A percentile compares a stretch with the other conserved stretches of the same genome.
Conservation (phyloP, 2,797 vertebrate genomes). For the Hydrocynus forskahlii region DNA sequence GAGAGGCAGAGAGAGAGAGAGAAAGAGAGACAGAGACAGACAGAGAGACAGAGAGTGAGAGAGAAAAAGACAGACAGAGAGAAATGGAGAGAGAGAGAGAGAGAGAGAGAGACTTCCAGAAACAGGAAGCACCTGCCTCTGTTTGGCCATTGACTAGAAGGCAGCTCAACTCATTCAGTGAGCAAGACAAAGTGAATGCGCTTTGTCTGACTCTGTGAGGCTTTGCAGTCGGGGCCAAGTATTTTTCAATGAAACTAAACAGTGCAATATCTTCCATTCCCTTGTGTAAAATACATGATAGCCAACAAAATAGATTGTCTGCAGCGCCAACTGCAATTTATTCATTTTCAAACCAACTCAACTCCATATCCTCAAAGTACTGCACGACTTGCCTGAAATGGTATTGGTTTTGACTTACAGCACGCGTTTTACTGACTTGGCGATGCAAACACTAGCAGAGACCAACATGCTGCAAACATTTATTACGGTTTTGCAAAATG, state of each 20-base stretch:
- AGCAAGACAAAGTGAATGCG: constrained; percentile 61
- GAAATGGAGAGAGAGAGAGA: constrained; percentile 32
- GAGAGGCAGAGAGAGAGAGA: background rate
- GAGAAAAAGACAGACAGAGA: constrained; percentile 26
- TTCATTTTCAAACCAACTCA: constrained; percentile 49
- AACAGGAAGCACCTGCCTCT: constrained; percentile 68
- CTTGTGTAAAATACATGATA: constrained; percentile 58
- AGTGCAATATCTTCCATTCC: constrained; percentile 59
- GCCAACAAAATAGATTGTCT: constrained; percentile 50
- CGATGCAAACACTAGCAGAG: constrained; percentile 22
- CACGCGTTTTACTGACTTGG: constrained; percentile 28
- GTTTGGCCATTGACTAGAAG: constrained; percentile 61
- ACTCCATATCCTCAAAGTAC: constrained; percentile 45
- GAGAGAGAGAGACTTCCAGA: constrained; percentile 50
- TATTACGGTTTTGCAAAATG: background rate
- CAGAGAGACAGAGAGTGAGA: constrained; percentile 17
- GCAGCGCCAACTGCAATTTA: constrained; percentile 58
- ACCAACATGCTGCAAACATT: background rate
- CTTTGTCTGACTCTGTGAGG: constrained; percentile 54
- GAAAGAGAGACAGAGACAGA: constrained; percentile 12
- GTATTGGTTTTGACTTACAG: constrained; percentile 43
- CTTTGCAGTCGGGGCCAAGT: constrained; percentile 59
- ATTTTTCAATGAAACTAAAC: constrained; percentile 63
- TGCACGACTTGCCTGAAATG: constrained; percentile 36
- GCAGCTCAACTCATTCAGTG: constrained; percentile 61